Evolutionary conservation across 2,888 invertebrate species (phyloP), one percentile per base, ranked within the genome.

Genomic region (Cryptops parisi): DNA sequence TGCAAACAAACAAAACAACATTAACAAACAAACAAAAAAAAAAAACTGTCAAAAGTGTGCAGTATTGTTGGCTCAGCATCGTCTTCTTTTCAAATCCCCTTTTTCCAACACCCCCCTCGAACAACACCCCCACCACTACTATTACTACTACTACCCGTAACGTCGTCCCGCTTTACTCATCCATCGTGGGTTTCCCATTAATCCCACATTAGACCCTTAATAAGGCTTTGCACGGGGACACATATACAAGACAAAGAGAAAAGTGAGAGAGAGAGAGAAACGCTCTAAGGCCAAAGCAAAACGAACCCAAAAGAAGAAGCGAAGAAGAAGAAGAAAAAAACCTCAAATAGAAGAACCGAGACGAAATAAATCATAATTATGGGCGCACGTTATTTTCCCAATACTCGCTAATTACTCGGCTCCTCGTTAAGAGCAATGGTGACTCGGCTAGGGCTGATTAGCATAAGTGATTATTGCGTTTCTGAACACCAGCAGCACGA

Each of bases 401-500:
- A 54, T 54, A 54, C 48, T 54, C 50, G 54, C 48, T 54, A 54
- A 54, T 54, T 54, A 54, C 49, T 54, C 38, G 50, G 43, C 52
- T 40, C 23, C 54, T 54, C 54, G 47, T 54, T 54, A 52, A 52
- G 54, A 22, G 50, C 33, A 48, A 26, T 33, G 48, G 48, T 48
- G 38, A 48, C 48, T 48, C 27, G 19, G 38, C 48, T n/a, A 33
- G 33, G 23, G 46, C 46, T 48, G 26, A 48, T 48, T 48, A 48
- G 48, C 48, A 48, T 48, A 48, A 48, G 48, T 48, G 48, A 48
- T 48, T 48, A 48, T 48, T 48, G 48, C 38, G 47, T 22, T 43
- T 22, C 43, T n/a, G n/a, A n/a, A 43, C 47, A 47, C 47, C 19
- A 47, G 47, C 47, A 22, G 48, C 19, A 38, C 19, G 19, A 24